A percentile compares a stretch with the other conserved stretches of the same genome.
phyloP scores from a whole-genome alignment of 2,888 invertebrate species.

The Drosophila paramelanica region DNA sequence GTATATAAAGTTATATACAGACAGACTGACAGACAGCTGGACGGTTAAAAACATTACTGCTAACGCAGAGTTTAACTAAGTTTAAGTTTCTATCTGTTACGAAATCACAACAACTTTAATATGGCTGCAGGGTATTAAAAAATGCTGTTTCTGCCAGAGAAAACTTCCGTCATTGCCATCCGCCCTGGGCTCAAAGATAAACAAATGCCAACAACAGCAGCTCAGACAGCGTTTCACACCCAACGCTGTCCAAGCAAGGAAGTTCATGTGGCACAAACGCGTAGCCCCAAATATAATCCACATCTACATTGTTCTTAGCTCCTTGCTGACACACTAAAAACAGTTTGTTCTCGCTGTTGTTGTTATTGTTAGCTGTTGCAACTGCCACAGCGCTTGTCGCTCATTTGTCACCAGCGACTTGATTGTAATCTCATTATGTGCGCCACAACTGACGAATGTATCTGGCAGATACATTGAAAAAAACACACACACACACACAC shows the following conservation, averaged over 20 bases:
- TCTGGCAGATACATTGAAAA: conserved; percentile 27
- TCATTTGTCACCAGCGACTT: conserved; percentile 68
- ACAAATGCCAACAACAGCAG: conserved; percentile 19
- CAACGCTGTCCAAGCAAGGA: conserved; percentile 47
- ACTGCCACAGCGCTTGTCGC: conserved; percentile 58
- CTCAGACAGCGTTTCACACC: conserved; percentile 1
- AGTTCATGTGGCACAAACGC: conserved; percentile 61
- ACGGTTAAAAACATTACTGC: too few relatives aligned
- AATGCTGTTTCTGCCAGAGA: conserved; percentile 29
- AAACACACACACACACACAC: not conserved
- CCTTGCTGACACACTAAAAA: conserved; percentile 71
- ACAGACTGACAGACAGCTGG: too few relatives aligned
- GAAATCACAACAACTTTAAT: too few relatives aligned
- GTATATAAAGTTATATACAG: too few relatives aligned
- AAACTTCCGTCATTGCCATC: conserved; percentile 69
- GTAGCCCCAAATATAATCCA: conserved; percentile 12
- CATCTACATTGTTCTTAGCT: conserved; percentile 57
- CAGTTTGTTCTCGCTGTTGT: conserved; percentile 3
- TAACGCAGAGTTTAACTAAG: too few relatives aligned
- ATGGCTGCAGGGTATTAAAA: not conserved
- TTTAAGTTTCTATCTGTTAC: too few relatives aligned
- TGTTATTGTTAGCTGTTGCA: conserved; percentile 34
- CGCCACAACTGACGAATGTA: conserved; percentile 35
- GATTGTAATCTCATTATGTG: conserved; percentile 73
- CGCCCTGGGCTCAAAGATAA: conserved; percentile 36